Percentiles rank a stretch among this genome's conserved stretches.
phyloP scores from a whole-genome alignment of 1,140 invertebrate genomes.

The Hypothenemus hampei region DNA sequence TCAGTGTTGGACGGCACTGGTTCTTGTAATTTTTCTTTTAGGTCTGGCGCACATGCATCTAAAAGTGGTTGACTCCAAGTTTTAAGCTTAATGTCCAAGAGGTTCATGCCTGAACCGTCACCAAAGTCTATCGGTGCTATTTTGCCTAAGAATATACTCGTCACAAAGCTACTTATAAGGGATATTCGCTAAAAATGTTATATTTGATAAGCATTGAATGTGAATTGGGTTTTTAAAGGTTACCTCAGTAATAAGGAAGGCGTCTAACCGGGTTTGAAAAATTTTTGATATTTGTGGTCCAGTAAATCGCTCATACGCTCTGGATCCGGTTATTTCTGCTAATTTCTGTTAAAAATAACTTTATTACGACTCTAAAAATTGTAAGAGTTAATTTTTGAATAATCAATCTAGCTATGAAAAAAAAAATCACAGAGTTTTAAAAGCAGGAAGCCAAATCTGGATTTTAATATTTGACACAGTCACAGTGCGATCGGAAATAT shows the following conservation, averaged over 20 bases:
- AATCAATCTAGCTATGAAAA: too few relatives aligned
- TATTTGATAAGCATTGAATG: background rate
- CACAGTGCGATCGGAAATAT: too few relatives aligned
- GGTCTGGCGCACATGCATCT: slow-evolving; percentile 65
- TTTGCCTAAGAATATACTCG: slow-evolving; percentile 81
- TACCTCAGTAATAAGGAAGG: slow-evolving; percentile 79
- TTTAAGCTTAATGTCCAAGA: slow-evolving; percentile 79
- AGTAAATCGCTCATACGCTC: slow-evolving; percentile 91
- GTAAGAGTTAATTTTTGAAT: too few relatives aligned
- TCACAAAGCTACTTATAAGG: slow-evolving; percentile 87
- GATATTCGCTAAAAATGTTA: slow-evolving; percentile 74
- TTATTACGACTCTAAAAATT: too few relatives aligned
- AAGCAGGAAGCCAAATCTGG: background rate
- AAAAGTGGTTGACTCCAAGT: slow-evolving; percentile 73
- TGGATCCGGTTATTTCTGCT: slow-evolving; percentile 83
- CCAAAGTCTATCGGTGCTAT: slow-evolving; percentile 87
- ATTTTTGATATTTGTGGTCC: slow-evolving; percentile 91
- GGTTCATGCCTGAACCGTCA: slow-evolving; percentile 96
- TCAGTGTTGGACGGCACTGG: slow-evolving; percentile 64
- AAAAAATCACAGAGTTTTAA: background rate
- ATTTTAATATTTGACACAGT: background rate
- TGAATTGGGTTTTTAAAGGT: background rate
- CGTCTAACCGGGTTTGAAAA: slow-evolving; percentile 62
- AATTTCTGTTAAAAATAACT: too few relatives aligned
- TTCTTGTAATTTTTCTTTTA: slow-evolving; percentile 65